These are phyloP conservation scores for Galeopsomyia nigrocyanea DNA, from an alignment of 2,888 invertebrate genomes.

Conservation along the genomic window DNA sequence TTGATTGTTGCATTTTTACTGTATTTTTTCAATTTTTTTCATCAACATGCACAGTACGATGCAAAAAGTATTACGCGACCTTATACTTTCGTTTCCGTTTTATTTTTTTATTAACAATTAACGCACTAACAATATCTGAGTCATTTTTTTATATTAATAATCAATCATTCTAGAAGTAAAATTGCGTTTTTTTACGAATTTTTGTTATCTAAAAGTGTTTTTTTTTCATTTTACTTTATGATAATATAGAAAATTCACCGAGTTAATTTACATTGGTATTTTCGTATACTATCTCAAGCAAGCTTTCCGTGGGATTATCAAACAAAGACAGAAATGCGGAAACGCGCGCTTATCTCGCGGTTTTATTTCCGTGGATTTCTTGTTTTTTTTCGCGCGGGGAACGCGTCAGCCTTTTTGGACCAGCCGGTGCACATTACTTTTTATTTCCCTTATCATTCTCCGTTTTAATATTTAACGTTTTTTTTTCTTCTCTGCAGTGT, in stretches of 20 bases:
- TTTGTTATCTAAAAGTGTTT: conserved; percentile 33
- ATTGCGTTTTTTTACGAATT: conserved; percentile 25
- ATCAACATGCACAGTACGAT: conserved; percentile 34
- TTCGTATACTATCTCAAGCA: conserved; percentile 41
- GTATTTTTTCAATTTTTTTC: conserved; percentile 19
- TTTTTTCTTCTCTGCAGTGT: not conserved
- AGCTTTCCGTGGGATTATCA: conserved; percentile 23
- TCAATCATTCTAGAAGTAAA: conserved; percentile 21
- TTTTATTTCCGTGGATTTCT: not conserved
- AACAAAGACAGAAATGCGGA: conserved; percentile 39
- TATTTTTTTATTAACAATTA: conserved; percentile 6
- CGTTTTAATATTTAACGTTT: conserved; percentile 10
- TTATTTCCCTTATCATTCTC: not conserved
- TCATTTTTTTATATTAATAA: conserved; percentile 8
- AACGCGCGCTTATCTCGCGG: not conserved
- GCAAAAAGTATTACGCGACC: conserved; percentile 41
- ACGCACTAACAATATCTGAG: conserved; percentile 8
- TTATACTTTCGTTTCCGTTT: conserved; percentile 31
- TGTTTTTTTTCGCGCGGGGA: conserved; percentile 33
- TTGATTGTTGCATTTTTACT: conserved; percentile 55
- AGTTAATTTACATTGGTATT: conserved; percentile 23
- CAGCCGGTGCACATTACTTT: conserved; percentile 31
- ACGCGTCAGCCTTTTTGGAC: conserved; percentile 45
- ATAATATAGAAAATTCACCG: conserved; percentile 44
- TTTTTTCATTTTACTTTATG: conserved; percentile 31